Evolutionary conservation across 1,140 invertebrate species (phyloP).

Genomic region (Scaptodrosophila lebanonensis): DNA sequence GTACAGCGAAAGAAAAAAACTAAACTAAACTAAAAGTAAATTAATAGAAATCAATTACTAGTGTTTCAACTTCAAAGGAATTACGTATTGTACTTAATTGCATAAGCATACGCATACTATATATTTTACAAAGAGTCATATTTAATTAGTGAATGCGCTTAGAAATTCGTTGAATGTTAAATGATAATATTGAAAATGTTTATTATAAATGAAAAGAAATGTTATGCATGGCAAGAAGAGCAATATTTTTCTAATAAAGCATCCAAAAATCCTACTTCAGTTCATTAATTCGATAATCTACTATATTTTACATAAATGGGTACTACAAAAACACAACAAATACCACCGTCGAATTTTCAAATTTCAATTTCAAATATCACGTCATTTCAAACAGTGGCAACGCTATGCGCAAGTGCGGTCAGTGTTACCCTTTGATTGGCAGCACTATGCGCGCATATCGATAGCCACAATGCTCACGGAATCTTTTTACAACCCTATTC

Average conservation of each 20-base stretch:
- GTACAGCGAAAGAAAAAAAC: conserved; percentile 22
- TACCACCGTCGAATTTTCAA: too few relatives aligned
- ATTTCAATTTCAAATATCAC: too few relatives aligned
- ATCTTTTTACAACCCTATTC: too few relatives aligned
- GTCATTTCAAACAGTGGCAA: too few relatives aligned
- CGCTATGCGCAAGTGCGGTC: too few relatives aligned
- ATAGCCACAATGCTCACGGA: too few relatives aligned
- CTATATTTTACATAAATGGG: too few relatives aligned
- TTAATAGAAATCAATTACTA: conserved; percentile 33
- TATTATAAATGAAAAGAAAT: conserved; percentile 55
- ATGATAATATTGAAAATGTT: conserved; percentile 42
- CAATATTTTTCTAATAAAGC: conserved; percentile 72
- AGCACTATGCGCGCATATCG: too few relatives aligned
- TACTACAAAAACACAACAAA: too few relatives aligned
- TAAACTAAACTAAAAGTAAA: conserved; percentile 18
- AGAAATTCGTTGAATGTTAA: conserved; percentile 59
- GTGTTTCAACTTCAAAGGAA: conserved; percentile 30
- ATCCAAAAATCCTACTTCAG: conserved; percentile 17
- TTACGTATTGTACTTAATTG: conserved; percentile 29
- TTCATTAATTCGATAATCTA: too few relatives aligned
- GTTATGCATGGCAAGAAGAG: conserved; percentile 63
- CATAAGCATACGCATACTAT: conserved; percentile 12
- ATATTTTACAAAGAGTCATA: conserved; percentile 40
- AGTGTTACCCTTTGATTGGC: too few relatives aligned
- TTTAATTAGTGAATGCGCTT: conserved; percentile 35